Evolutionary conservation across 2,113 vertebrate species (phyloP).

Genomic region (Serinus canaria): DNA sequence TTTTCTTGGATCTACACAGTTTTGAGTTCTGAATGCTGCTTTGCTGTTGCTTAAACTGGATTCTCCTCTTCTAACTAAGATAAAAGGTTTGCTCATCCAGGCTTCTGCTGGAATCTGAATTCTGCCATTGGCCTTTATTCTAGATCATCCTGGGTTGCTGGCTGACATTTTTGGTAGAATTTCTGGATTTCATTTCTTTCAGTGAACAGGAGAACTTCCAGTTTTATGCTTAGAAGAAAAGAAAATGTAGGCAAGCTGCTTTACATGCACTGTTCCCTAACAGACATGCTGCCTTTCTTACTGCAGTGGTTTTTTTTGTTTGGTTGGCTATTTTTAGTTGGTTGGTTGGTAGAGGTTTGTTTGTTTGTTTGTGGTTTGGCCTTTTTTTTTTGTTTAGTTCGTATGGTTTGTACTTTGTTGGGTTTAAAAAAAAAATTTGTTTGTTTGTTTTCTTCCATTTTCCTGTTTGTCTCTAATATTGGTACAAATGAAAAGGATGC

Average conservation of each 20-base stretch:
- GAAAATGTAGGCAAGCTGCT: background rate
- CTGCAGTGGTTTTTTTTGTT: rapidly evolving
- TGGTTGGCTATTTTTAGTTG: background rate
- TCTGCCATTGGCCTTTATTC: background rate
- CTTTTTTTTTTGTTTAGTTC: background rate
- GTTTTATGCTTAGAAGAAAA: background rate
- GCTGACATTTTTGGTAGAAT: background rate
- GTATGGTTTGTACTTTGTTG: background rate
- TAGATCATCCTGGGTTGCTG: background rate
- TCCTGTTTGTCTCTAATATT: background rate
- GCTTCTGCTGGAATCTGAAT: background rate
- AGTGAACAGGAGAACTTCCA: background rate
- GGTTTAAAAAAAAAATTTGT: background rate
- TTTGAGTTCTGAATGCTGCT: background rate
- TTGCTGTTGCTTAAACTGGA: background rate
- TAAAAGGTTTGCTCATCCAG: background rate
- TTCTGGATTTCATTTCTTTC: background rate
- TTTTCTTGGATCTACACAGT: background rate
- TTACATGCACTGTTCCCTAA: background rate
- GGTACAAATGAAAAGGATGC: background rate
- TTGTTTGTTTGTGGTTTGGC: background rate
- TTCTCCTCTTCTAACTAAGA: background rate
- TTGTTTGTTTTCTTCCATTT: background rate
- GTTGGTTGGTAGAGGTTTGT: background rate
- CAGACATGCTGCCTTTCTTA: background rate